Percentiles rank a stretch among this genome's conserved stretches.
These are phyloP conservation scores for Macaca mulatta DNA, from an alignment of 2,113 vertebrate species.

Conservation along the genomic window DNA sequence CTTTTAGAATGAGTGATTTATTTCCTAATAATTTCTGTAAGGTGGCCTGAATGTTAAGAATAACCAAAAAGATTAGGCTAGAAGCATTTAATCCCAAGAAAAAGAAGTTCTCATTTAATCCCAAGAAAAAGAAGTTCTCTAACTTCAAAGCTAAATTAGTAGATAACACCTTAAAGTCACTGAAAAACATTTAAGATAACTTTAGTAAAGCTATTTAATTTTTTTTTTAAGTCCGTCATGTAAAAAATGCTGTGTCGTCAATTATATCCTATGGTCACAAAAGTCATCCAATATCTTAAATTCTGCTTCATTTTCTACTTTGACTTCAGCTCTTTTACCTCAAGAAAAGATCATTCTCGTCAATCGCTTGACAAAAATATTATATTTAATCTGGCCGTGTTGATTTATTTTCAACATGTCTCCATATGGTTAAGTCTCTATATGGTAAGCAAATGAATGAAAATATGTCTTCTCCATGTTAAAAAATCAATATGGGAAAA, in stretches of 20 bases:
- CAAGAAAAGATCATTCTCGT: not conserved
- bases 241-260: not conserved
- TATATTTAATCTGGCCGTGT: not conserved
- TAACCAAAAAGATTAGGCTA: not conserved
- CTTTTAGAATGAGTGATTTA: not conserved
- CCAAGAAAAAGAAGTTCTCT: not conserved
- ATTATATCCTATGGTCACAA: not conserved
- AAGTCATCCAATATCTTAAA: not conserved
- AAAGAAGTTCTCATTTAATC: conserved; percentile 9
- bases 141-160: not conserved
- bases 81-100: not conserved
- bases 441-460: not conserved
- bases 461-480: not conserved
- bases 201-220: not conserved
- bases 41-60: not conserved
- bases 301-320: not conserved
- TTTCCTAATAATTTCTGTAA: not conserved
- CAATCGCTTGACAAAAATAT: not conserved
- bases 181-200: not conserved
- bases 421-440: not conserved
- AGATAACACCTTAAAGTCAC: not conserved
- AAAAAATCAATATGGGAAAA: not conserved
- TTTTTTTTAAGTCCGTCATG: not conserved
- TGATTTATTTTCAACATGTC: not conserved
- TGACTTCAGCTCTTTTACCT: not conserved